Percentiles rank a stretch among this genome's conserved stretches.
Conservation (phyloP, 1,140 invertebrate genomes). For the Pseudobourletiella spinata region DNA sequence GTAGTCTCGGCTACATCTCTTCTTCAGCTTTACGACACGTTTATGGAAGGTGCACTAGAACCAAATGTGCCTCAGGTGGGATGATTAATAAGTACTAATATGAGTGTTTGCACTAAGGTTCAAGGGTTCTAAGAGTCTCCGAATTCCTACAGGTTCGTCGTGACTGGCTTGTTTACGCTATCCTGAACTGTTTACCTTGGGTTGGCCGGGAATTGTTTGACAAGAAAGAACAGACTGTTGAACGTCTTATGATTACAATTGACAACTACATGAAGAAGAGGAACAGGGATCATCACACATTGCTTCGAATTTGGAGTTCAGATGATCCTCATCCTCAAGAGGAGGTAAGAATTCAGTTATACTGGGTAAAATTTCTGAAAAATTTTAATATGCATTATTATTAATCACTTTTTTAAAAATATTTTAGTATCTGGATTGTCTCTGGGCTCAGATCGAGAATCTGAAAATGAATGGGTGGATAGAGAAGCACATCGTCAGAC, state of each 20-base stretch:
- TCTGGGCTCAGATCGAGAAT: conserved; percentile 93
- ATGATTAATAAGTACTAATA: too few species aligned
- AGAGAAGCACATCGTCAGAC: conserved; percentile 90
- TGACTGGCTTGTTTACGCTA: conserved; percentile 95
- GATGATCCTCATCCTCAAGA: conserved; percentile 93
- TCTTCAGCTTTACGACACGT: conserved; percentile 81
- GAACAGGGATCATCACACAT: conserved; percentile 80
- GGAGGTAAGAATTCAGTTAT: conserved; percentile 51
- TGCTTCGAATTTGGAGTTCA: conserved; percentile 83
- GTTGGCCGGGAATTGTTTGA: conserved; percentile 92
- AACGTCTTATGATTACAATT: conserved; percentile 83
- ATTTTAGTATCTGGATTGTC: conserved; percentile 77
- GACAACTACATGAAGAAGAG: conserved; percentile 91
- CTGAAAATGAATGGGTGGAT: conserved; percentile 90
- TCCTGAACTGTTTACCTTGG: conserved; percentile 89
- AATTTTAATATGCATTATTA: conserved; percentile 3
- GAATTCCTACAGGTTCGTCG: conserved; percentile 58
- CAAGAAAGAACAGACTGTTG: conserved; percentile 89
- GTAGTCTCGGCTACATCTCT: conserved; percentile 88
- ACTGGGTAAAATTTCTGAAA: background rate
- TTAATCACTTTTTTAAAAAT: background rate
- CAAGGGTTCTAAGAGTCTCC: too few species aligned
- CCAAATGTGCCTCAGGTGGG: conserved; percentile 71
- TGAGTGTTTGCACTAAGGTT: background rate
- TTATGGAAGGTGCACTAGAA: conserved; percentile 90